Percentiles rank a stretch among this genome's conserved stretches.
Evolutionary conservation across 2,113 vertebrate species (phyloP).

Genomic region (Ceyx cyanopectus): DNA sequence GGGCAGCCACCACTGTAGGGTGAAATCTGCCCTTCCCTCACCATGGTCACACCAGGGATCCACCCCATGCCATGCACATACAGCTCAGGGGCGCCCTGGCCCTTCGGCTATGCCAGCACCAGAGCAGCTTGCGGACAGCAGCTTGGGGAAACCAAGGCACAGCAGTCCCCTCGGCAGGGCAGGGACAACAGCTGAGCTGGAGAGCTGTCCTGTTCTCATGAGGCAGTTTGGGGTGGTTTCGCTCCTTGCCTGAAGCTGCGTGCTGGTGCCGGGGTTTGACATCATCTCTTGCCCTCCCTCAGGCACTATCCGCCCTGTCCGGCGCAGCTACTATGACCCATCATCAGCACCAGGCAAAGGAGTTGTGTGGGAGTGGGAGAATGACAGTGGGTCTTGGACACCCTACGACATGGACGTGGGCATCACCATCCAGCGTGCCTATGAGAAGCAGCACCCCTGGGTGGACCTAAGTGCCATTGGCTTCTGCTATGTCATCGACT

Average conservation of each 20-base stretch:
- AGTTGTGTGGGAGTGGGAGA: conserved; percentile 85
- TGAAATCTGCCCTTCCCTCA: not conserved
- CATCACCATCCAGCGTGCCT: conserved; percentile 82
- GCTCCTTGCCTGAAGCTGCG: not conserved
- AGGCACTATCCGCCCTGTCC: conserved; percentile 82
- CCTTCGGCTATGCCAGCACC: rapidly evolving
- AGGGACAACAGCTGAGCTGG: not conserved
- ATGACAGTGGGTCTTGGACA: conserved; percentile 78
- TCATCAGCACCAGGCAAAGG: conserved; percentile 79
- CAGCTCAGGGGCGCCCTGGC: not conserved
- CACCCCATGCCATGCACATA: rapidly evolving
- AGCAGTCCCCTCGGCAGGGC: not conserved
- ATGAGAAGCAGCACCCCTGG: conserved; percentile 82
- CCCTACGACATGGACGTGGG: conserved; percentile 83
- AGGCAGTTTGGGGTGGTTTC: not conserved
- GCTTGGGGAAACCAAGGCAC: not conserved
- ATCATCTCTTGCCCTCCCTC: not conserved
- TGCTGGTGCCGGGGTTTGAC: not conserved
- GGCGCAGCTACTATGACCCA: conserved; percentile 80
- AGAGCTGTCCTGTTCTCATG: rapidly evolving
- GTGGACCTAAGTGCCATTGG: conserved; percentile 81
- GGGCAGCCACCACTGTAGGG: rapidly evolving
- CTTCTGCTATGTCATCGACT: conserved; percentile 83
- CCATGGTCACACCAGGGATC: not conserved
- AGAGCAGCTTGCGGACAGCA: not conserved